Percentiles rank a stretch among this genome's conserved stretches.
Conservation (phyloP, 2,113 vertebrate species). For the Polypterus bichir region DNA sequence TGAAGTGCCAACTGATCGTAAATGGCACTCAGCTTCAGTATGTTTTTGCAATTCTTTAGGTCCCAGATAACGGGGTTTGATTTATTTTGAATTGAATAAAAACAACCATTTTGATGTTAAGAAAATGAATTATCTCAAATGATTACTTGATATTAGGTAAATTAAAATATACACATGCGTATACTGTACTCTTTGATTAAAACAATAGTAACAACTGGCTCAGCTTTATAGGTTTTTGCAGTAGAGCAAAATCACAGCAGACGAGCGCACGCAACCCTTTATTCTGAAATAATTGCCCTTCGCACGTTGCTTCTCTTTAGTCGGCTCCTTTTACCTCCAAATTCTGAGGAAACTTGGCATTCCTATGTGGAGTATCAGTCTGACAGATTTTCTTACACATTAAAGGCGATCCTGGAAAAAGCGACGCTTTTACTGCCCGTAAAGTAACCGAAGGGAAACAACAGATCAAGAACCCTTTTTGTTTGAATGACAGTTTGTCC, state of each 20-base stretch:
- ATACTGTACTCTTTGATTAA: no score
- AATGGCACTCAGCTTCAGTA: no score
- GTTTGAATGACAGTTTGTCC: slow-evolving; percentile 20
- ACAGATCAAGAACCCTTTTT: slow-evolving; percentile 18
- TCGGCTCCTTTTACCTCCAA: slow-evolving; percentile 14
- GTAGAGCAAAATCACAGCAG: not conserved
- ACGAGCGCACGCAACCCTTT: not conserved
- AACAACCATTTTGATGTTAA: no score
- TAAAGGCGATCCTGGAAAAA: slow-evolving; percentile 11
- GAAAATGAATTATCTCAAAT: no score
- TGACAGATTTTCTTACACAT: slow-evolving; percentile 27
- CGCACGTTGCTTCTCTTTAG: slow-evolving; percentile 9
- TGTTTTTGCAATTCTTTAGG: no score
- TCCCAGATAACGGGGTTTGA: no score
- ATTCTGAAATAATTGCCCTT: slow-evolving; percentile 28
- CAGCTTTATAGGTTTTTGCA: no score
- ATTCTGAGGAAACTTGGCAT: slow-evolving; percentile 11
- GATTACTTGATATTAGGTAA: no score
- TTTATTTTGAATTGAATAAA: no score
- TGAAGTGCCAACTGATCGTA: no score
- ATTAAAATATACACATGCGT: no score
- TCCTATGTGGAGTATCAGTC: slow-evolving; percentile 16
- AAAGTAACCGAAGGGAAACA: slow-evolving; percentile 23
- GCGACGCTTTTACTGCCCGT: slow-evolving; percentile 22
- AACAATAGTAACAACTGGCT: no score